Conservation (phyloP, 2,888 invertebrate genomes). For the Phlogophora meticulosa region DNA sequence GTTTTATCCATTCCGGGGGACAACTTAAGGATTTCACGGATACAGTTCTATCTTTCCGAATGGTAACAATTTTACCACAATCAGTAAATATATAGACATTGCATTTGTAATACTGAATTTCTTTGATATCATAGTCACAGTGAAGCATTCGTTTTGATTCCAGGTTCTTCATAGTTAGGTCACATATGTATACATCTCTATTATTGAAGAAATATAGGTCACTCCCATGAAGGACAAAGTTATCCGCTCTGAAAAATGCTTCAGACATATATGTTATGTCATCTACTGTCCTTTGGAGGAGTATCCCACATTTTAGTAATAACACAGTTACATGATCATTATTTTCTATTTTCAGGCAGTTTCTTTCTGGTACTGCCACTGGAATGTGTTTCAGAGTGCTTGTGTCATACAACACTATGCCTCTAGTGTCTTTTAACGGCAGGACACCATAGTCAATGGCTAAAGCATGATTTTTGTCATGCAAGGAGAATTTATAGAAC, state of each 20-base stretch:
- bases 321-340: slow-evolving; percentile 77
- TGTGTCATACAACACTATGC: slow-evolving; percentile 80
- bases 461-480: slow-evolving; percentile 78
- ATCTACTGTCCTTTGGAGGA: slow-evolving; percentile 77
- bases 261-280: slow-evolving; percentile 70
- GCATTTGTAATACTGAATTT: slow-evolving; percentile 75
- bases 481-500: slow-evolving; percentile 80
- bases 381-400: slow-evolving; percentile 79
- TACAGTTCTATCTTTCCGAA: slow-evolving; percentile 67
- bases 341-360: slow-evolving; percentile 79
- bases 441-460: slow-evolving; percentile 78
- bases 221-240: slow-evolving; percentile 76
- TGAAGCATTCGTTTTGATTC: slow-evolving; percentile 73
- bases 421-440: slow-evolving; percentile 79
- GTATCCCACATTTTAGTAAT: slow-evolving; percentile 76
- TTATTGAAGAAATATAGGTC: slow-evolving; percentile 77
- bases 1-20: slow-evolving; percentile 82
- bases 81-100: slow-evolving; percentile 78
- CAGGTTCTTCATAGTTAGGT: slow-evolving; percentile 71
- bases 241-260: slow-evolving; percentile 79
- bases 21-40: slow-evolving; percentile 71
- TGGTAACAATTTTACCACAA: slow-evolving; percentile 80
- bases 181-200: slow-evolving; percentile 78
- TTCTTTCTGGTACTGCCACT: slow-evolving; percentile 77
- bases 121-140: slow-evolving; percentile 80